These are phyloP conservation scores for Sebastes oblongus DNA, from an alignment of 2,797 vertebrate species.

Conservation along the genomic window DNA sequence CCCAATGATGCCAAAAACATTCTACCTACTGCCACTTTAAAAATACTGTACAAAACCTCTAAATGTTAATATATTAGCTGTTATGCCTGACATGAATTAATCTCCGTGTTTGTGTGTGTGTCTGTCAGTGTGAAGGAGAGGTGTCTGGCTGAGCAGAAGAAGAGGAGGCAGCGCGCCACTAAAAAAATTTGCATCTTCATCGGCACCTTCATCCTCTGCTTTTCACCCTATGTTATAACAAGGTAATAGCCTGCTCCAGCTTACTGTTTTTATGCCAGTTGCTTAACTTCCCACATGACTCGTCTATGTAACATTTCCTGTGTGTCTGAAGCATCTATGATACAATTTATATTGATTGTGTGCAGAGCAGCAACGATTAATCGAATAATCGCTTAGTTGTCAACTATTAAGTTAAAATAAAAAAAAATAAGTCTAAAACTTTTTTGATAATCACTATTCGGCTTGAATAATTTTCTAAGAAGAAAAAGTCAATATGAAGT, in stretches of 20 bases:
- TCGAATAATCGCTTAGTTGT: not conserved
- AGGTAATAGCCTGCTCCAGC: slow-evolving; percentile 65
- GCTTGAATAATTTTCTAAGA: no score
- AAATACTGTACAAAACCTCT: not conserved
- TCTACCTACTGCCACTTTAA: no score
- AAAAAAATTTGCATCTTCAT: slow-evolving; percentile 89
- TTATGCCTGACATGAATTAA: not conserved
- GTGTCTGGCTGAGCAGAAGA: slow-evolving; percentile 85
- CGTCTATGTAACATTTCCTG: not conserved
- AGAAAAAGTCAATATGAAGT: no score
- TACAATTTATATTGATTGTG: not conserved
- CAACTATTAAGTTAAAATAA: not conserved
- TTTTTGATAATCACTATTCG: no score
- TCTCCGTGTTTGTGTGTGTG: not conserved
- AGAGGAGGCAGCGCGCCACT: slow-evolving; percentile 77
- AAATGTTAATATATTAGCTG: not conserved
- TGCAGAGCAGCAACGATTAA: not conserved
- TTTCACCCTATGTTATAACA: slow-evolving; percentile 86
- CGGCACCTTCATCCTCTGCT: slow-evolving; percentile 86
- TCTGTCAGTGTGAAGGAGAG: slow-evolving; percentile 83
- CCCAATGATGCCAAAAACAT: no score
- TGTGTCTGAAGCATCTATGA: not conserved
- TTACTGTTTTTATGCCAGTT: not conserved
- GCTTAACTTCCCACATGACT: not conserved
- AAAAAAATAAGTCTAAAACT: no score